Evolutionary conservation across 2,113 vertebrate species (phyloP).

Genomic region (Oreocharis arfaki): DNA sequence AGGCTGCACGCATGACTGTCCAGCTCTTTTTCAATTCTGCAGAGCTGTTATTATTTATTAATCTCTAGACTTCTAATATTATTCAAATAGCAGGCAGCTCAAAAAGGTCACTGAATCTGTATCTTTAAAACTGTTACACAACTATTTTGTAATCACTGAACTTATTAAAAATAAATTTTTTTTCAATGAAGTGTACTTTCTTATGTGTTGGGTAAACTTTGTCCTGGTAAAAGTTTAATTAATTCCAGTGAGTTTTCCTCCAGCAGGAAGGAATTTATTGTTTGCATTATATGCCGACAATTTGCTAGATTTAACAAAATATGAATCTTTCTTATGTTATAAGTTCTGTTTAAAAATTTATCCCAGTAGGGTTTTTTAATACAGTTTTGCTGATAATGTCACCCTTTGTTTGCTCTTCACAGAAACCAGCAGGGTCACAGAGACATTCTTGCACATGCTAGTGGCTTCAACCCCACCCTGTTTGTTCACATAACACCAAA

Average conservation of each 20-base stretch:
- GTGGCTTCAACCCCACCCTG: not conserved
- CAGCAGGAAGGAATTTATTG: not conserved
- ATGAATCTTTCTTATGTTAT: not conserved
- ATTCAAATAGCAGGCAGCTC: not conserved
- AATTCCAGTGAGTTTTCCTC: not conserved
- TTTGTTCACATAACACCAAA: not conserved
- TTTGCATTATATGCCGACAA: not conserved
- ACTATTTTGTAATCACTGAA: not conserved
- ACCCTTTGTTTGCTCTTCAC: not conserved
- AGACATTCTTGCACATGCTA: fast-evolving
- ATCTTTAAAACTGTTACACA: not conserved
- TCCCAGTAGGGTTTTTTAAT: not conserved
- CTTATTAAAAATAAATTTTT: not conserved
- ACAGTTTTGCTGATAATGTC: not conserved
- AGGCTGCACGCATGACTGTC: not conserved
- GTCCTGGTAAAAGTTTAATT: not conserved
- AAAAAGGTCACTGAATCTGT: not conserved
- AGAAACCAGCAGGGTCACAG: not conserved
- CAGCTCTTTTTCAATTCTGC: not conserved
- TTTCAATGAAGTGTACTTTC: not conserved
- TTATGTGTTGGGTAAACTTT: not conserved
- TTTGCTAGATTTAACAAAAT: not conserved
- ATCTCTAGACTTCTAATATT: not conserved
- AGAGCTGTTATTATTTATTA: not conserved
- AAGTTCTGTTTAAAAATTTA: not conserved